Conservation (phyloP, 1,140 invertebrate genomes). For the Trachymyrmex septentrionalis region DNA sequence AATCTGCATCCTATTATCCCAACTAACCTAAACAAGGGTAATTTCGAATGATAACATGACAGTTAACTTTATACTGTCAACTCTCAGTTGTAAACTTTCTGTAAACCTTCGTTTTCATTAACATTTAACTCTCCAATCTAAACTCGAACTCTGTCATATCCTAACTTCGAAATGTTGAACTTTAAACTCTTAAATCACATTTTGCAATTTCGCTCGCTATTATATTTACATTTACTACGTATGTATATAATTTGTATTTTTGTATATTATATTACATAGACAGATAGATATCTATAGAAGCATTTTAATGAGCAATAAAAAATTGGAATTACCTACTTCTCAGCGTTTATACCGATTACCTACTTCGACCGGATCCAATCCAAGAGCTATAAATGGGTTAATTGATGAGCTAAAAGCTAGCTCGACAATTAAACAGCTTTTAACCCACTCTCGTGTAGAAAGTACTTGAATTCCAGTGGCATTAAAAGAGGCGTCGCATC, state of each 20-base stretch:
- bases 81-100: constrained; percentile 38
- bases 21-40: constrained; percentile 41
- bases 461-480: constrained; percentile 14
- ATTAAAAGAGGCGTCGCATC: constrained; percentile 37
- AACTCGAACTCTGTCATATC: constrained; percentile 36
- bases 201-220: neutral
- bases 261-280: neutral
- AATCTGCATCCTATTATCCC: neutral
- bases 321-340: neutral
- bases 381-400: constrained; percentile 16
- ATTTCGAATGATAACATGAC: constrained; percentile 23
- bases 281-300: constrained; percentile 7
- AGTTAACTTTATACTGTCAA: constrained; percentile 40
- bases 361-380: constrained; percentile 1
- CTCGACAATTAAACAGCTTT: constrained; percentile 41
- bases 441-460: constrained; percentile 31
- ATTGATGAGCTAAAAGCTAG: neutral
- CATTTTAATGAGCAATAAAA: constrained; percentile 4
- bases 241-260: constrained; percentile 5
- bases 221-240: neutral
- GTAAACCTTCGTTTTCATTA: constrained; percentile 47
- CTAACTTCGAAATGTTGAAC: constrained; percentile 22
- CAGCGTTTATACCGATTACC: neutral
- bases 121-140: constrained; percentile 43
- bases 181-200: constrained; percentile 8